Evolutionary conservation across 2,113 vertebrate species (phyloP).

Genomic region (Gnathonemus longibarbis): DNA sequence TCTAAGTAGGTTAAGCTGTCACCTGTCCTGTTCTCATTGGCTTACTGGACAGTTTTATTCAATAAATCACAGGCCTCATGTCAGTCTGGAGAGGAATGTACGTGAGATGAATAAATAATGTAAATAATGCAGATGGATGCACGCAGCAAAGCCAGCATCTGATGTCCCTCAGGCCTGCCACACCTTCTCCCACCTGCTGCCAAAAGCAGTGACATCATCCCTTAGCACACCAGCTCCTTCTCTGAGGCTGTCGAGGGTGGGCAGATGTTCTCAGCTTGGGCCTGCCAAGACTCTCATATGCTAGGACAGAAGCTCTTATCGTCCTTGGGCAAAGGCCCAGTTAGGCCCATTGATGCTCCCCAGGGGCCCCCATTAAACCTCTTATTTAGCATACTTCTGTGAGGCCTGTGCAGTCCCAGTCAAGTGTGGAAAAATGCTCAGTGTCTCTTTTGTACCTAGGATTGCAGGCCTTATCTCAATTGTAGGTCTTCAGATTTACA

Average conservation of each 20-base stretch:
- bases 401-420: background rate
- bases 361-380: background rate
- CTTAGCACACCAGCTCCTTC: conserved; percentile 28
- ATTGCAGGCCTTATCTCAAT: background rate
- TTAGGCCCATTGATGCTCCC: background rate
- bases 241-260: conserved; percentile 21
- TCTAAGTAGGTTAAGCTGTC: background rate
- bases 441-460: background rate
- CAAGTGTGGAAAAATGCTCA: background rate
- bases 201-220: conserved; percentile 52
- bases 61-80: background rate
- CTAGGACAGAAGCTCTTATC: background rate
- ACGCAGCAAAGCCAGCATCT: background rate
- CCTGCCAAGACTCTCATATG: background rate
- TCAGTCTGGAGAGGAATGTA: background rate
- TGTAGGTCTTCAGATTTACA: background rate
- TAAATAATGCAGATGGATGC: conserved; percentile 18
- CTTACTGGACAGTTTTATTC: background rate
- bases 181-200: conserved; percentile 21
- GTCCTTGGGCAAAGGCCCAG: background rate
- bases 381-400: background rate
- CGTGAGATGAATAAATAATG: background rate
- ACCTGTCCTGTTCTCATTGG: background rate
- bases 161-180: background rate
- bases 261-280: conserved; percentile 19